Percentiles rank a stretch among this genome's conserved stretches.
Conservation (phyloP, 2,113 vertebrate genomes). For the Vulpes lagopus region DNA sequence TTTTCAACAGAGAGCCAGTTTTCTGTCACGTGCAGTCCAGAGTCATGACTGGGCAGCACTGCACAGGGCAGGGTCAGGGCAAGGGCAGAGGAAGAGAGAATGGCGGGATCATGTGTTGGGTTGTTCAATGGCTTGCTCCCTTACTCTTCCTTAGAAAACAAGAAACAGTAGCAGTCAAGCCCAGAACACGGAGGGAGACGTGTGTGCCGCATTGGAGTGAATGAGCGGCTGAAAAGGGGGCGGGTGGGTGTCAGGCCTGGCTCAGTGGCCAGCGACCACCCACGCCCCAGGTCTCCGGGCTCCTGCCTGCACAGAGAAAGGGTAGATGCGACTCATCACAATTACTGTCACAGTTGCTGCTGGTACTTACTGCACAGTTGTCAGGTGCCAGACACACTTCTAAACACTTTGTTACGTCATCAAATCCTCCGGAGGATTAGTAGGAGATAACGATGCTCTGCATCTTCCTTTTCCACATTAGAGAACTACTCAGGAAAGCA, state of each 20-base stretch:
- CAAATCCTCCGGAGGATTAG: background rate
- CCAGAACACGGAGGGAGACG: background rate
- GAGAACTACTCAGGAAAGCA: background rate
- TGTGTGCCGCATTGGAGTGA: background rate
- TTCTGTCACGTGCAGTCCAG: background rate
- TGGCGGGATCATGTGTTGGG: background rate
- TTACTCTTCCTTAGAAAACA: background rate
- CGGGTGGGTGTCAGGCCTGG: fast-evolving
- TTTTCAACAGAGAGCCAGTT: background rate
- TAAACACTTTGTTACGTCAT: fast-evolving
- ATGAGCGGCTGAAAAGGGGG: background rate
- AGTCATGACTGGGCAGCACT: background rate
- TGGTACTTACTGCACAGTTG: no score
- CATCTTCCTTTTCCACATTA: fast-evolving
- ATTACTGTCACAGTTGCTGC: fast-evolving
- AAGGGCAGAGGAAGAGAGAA: background rate
- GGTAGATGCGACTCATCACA: background rate
- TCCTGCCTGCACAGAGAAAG: background rate
- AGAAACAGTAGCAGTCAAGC: no score
- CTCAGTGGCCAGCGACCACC: background rate
- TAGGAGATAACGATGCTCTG: background rate
- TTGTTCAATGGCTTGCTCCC: background rate
- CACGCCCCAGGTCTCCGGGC: fast-evolving
- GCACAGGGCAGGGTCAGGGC: background rate
- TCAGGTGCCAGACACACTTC: background rate